These are phyloP conservation scores for Australoheros facetus DNA, from an alignment of 2,797 vertebrate genomes.

Conservation along the genomic window DNA sequence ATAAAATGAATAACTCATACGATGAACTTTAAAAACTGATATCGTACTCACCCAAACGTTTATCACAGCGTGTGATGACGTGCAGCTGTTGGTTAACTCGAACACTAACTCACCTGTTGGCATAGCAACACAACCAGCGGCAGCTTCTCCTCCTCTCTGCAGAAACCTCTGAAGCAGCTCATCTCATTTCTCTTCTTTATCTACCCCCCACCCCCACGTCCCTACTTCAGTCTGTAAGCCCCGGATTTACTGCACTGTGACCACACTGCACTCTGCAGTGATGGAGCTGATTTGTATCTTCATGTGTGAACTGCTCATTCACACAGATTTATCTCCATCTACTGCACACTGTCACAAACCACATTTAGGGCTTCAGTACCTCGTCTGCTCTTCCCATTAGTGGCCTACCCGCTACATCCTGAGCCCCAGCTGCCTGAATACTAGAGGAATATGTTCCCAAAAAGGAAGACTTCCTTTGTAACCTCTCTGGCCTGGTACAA, in stretches of 20 bases:
- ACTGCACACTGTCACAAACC: not conserved
- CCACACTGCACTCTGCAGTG: not conserved
- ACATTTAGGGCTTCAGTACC: no score
- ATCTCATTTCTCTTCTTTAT: constrained; percentile 1
- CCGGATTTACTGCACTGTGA: constrained; percentile 16
- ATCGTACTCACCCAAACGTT: no score
- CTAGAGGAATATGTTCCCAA: not conserved
- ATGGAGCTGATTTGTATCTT: not conserved
- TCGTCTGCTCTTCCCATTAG: accelerated
- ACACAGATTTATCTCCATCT: not conserved
- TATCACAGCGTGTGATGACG: no score
- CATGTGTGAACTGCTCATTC: not conserved
- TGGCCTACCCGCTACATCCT: not conserved
- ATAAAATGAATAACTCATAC: no score
- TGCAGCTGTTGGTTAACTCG: no score
- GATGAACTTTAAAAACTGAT: no score
- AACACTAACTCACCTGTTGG: constrained; percentile 24
- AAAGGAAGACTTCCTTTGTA: not conserved
- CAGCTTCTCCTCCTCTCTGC: not conserved
- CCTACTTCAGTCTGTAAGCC: constrained; percentile 12
- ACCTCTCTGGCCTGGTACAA: not conserved
- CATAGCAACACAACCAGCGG: not conserved
- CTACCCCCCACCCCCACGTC: not conserved
- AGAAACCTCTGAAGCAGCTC: not conserved
- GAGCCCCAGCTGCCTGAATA: not conserved